Conservation (phyloP, 2,113 vertebrate genomes). For the Pluvianellus socialis region DNA sequence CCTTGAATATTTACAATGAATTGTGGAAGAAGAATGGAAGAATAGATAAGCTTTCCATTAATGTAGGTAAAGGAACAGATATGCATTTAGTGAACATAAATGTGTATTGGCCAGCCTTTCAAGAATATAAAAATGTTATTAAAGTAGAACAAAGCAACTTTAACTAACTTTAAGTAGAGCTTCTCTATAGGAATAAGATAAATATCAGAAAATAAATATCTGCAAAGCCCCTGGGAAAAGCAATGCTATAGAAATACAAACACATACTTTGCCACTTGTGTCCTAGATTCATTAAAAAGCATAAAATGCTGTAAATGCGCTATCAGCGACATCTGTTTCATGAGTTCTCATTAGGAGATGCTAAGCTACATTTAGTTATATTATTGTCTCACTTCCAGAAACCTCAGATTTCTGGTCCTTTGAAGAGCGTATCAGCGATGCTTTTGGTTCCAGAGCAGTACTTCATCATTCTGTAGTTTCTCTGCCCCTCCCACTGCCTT, state of each 20-base stretch:
- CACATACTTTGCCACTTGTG: not conserved
- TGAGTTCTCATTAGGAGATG: not conserved
- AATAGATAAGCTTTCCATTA: conserved; percentile 8
- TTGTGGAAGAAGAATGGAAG: not conserved
- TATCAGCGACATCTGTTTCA: not conserved
- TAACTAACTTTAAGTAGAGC: not conserved
- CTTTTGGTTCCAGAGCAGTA: not conserved
- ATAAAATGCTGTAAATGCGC: not conserved
- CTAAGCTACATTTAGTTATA: not conserved
- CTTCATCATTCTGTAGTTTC: not conserved
- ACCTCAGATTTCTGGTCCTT: not conserved
- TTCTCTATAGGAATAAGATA: not conserved
- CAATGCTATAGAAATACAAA: not conserved
- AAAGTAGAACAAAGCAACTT: conserved; percentile 19
- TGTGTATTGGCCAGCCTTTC: not conserved
- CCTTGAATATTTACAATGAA: not conserved
- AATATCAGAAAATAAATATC: not conserved
- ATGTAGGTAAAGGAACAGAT: not conserved
- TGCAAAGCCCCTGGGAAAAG: not conserved
- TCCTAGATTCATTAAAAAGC: not conserved
- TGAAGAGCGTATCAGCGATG: not conserved
- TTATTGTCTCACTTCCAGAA: not conserved
- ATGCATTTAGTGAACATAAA: not conserved
- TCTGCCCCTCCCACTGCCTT: not conserved
- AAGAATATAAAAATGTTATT: not conserved